These are phyloP conservation scores for Delia radicum DNA, from an alignment of 1,140 invertebrate species.

Conservation along the genomic window DNA sequence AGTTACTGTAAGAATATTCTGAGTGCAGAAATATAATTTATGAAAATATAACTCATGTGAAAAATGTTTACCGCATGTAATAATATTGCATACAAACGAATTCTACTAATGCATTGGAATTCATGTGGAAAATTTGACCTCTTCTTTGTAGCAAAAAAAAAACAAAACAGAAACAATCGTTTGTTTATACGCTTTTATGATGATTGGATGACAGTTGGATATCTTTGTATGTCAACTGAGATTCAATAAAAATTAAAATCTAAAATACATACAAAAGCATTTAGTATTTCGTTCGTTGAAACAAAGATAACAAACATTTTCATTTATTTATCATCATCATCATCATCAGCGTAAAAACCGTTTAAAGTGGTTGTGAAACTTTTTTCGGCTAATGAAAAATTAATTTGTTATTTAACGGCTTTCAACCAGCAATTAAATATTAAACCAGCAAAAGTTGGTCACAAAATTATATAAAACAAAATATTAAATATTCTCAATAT, in stretches of 20 bases:
- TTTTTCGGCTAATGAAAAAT: background rate
- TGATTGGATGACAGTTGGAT: background rate
- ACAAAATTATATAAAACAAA: too few species aligned
- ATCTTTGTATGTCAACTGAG: background rate
- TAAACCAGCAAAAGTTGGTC: background rate
- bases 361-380: too few species aligned
- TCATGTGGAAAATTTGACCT: background rate
- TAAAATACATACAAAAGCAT: background rate
- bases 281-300: too few species aligned
- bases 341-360: too few species aligned
- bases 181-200: background rate
- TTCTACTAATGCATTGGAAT: too few species aligned
- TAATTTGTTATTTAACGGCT: background rate
- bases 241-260: background rate
- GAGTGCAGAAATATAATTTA: too few species aligned
- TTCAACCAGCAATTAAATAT: background rate
- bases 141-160: too few species aligned
- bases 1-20: too few species aligned
- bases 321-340: too few species aligned
- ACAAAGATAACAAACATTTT: too few species aligned
- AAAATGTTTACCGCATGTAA: background rate
- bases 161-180: too few species aligned
- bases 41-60: background rate
- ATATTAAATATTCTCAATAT: too few species aligned
- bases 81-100: background rate